Percentiles rank a stretch among this genome's conserved stretches.
phyloP scores from a whole-genome alignment of 2,888 invertebrate species.

The Meloe dianella region DNA sequence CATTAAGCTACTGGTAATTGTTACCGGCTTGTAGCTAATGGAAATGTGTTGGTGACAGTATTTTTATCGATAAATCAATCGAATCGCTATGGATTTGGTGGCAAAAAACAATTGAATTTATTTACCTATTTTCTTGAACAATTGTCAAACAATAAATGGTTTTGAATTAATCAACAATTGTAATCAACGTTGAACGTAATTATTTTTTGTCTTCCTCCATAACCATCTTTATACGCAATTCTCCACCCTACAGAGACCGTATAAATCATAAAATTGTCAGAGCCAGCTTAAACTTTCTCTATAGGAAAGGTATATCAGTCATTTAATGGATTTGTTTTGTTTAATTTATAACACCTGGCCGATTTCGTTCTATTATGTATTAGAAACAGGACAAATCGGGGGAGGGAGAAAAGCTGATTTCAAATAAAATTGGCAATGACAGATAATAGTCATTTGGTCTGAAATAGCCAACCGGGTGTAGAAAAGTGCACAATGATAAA shows the following conservation, averaged over 20 bases:
- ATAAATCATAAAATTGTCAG: background rate
- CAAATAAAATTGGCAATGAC: constrained; percentile 13
- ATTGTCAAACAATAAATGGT: background rate
- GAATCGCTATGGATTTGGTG: background rate
- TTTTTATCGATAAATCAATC: background rate
- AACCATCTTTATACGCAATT: background rate
- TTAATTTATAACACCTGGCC: constrained; percentile 6
- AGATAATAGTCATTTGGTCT: constrained; percentile 12
- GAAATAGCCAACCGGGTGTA: constrained; percentile 13
- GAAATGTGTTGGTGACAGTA: constrained; percentile 4
- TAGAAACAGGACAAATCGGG: too few species aligned
- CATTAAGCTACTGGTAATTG: constrained; percentile 27
- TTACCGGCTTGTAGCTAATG: constrained; percentile 15
- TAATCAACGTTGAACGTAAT: too few species aligned
- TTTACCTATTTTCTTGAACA: background rate
- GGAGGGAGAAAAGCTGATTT: background rate
- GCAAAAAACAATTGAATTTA: too few species aligned
- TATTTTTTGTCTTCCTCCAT: too few species aligned
- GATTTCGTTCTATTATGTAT: background rate
- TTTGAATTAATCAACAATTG: background rate
- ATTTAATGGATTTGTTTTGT: constrained; percentile 7
- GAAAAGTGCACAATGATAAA: constrained; percentile 15
- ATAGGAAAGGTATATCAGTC: background rate
- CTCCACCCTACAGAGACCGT: background rate
- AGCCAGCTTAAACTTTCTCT: background rate